Percentiles rank a stretch among this genome's conserved stretches.
phyloP scores from a whole-genome alignment of 1,140 invertebrate species.

The Phenacoccus solenopsis region DNA sequence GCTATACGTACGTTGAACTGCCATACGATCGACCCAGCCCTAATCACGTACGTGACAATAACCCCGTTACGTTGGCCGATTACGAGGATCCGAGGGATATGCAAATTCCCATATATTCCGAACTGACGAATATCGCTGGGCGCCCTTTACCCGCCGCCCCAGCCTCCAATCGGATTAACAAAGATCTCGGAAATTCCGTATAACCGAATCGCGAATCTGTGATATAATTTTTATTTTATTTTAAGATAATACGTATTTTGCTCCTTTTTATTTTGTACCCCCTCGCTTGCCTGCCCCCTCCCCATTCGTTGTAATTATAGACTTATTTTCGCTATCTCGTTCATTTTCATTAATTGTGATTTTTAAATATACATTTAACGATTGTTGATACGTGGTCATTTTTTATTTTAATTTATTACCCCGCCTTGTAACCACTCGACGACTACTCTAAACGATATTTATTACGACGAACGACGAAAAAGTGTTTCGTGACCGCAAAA shows the following conservation, averaged over 20 bases:
- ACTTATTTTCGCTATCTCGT: neutral
- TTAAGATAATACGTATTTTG: neutral
- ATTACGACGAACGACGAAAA: neutral
- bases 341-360: neutral
- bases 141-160: conserved; percentile 55
- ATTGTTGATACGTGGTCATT: neutral
- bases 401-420: neutral
- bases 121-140: conserved; percentile 50
- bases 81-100: conserved; percentile 58
- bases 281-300: neutral
- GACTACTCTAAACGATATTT: neutral
- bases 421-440: neutral
- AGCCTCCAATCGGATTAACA: conserved; percentile 31
- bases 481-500: neutral
- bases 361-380: neutral
- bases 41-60: conserved; percentile 14
- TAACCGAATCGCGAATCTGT: neutral
- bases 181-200: conserved; percentile 27
- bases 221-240: neutral
- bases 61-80: conserved; percentile 38
- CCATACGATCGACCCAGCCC: conserved; percentile 23
- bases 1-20: conserved; percentile 40
- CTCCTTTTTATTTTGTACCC: neutral
- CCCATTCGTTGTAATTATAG: too few species aligned
- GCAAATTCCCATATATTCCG: conserved; percentile 55